These are phyloP conservation scores for Gortyna flavago DNA, from an alignment of 2,888 invertebrate genomes.

Conservation along the genomic window DNA sequence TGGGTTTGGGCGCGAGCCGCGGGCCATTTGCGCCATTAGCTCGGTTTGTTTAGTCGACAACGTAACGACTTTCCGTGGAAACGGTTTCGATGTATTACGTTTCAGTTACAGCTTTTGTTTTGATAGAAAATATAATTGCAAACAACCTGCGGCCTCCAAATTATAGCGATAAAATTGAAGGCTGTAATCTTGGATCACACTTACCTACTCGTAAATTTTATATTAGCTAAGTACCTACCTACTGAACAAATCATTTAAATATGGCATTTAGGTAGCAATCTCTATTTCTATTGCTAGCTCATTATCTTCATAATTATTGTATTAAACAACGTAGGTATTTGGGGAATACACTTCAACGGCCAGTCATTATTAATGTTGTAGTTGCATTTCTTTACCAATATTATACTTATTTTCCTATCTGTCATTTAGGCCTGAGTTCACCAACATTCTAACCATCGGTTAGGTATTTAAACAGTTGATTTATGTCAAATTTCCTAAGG, in stretches of 20 bases:
- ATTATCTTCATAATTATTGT: background rate
- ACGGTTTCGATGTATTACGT: slow-evolving; percentile 53
- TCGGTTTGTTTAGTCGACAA: slow-evolving; percentile 76
- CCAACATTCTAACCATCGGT: too few relatives aligned
- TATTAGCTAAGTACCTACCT: too few relatives aligned
- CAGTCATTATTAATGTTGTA: too few relatives aligned
- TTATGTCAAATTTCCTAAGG: too few relatives aligned
- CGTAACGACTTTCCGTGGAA: slow-evolving; percentile 64
- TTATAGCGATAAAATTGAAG: slow-evolving; percentile 4
- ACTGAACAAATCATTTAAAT: too few relatives aligned
- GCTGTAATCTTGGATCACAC: background rate
- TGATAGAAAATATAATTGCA: slow-evolving; percentile 55
- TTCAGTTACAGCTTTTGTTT: slow-evolving; percentile 53
- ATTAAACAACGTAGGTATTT: too few relatives aligned
- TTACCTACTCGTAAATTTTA: background rate
- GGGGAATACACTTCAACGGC: too few relatives aligned
- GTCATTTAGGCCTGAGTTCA: too few relatives aligned
- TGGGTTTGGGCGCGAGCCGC: slow-evolving; percentile 83
- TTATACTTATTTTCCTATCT: too few relatives aligned
- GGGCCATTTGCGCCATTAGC: slow-evolving; percentile 85
- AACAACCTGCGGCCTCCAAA: slow-evolving; percentile 36
- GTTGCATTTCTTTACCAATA: too few relatives aligned
- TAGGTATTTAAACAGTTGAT: too few relatives aligned
- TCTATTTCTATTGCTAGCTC: background rate
- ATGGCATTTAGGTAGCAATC: background rate